Base-by-base conservation (phyloP, 1,140 invertebrate genomes). In the Linepithema humile region DNA sequence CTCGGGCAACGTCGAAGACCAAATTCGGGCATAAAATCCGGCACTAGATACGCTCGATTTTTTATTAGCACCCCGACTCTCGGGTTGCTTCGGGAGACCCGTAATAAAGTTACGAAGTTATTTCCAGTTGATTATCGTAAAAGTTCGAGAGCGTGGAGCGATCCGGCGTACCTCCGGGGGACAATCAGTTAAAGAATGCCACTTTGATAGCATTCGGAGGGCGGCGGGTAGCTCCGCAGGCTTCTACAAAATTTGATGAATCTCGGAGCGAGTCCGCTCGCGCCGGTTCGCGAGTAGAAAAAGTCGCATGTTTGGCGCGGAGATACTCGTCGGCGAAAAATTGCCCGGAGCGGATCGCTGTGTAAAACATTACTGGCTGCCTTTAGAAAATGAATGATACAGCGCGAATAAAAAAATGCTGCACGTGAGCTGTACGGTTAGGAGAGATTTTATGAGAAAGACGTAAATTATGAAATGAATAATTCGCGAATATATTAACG, bases 81-180 rank as follows among this genome's bases (percentile, higher is more conserved):
- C 62, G 43, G 59, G 43, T 35, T 50, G 53, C 75, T 80, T 69
- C 64, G 84, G 78, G 83, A 83, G 90, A 87, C 80, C 57, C 82
- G 85, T 86, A 90, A 91, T 90, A 91, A 91, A 91, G 91, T 91
- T 91, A 90, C 89, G 86, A 91, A 91, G 85, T 90, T 90, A 90
- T 91, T 91, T 88, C 89, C 88, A 89, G 86, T 91, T 91, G 90
- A 91, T 91, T 91, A 91, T 91, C 91, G 90, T 91, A 90, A 90
- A 91, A 91, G 89, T 91, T 90, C 29, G 84, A 72, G 84, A 78
- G 65, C 86, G 72, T 70, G 20, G 83, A 43, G 85, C 89, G 85
- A 91, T 90, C 87, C 84, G 75, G 64, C 78, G 87, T 91, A 88
- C 88, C 90, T 89, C 90, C 83, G 82, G 88, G 90, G 90, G 88